Evolutionary conservation across 2,888 invertebrate genomes (phyloP), one percentile per base, ranked within the genome.

Genomic region (Smittia sp.): DNA sequence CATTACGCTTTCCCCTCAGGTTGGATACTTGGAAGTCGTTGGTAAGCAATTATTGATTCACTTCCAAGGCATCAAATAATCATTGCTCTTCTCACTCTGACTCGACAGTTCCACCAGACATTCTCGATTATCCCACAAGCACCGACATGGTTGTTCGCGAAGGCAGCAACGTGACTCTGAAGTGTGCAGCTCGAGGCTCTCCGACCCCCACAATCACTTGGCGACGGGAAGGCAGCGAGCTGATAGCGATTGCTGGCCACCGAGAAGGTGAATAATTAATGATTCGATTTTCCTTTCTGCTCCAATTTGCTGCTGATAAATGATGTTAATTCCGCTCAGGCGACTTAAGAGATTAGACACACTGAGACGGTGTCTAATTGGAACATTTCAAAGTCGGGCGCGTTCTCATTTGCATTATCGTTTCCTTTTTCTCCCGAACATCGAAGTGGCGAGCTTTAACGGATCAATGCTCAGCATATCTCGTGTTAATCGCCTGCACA

Each of bases 121-220:
- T 93, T 79, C 83, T 93, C 78, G 93, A 93, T 82, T 89, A 91
- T 77, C 89, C 91, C 70, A 92, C 93, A 52, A 92, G 92, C 79
- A 88, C 91, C 1, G 93, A 93, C 81, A 92, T 93, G 88, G 91
- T 91, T 38, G 92, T 92, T 65, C 85, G 90, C 52, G 96, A 96
- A 83, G 94, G 94, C 15, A 90, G 90, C 70, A 91, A 93, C 76
- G 90, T 94, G 75, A 92, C 92, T 78, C 84, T 96, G 74, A 88
- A 89, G 76, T 96, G 96, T 80, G 92, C 93, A 38, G 95, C 94
- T 20, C 92, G 89, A 15, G 93, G 96, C 70, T 91, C 92, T n/a
- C 96, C 96, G 1, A 86, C 87, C 76, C 96, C 96, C 3, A 90
- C 88, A 77, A 93, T 95, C 81, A 90, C 88, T 76, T 96, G 96